phyloP scores from a whole-genome alignment of 2,797 vertebrate genomes.

The Arremon aurantiirostris region DNA sequence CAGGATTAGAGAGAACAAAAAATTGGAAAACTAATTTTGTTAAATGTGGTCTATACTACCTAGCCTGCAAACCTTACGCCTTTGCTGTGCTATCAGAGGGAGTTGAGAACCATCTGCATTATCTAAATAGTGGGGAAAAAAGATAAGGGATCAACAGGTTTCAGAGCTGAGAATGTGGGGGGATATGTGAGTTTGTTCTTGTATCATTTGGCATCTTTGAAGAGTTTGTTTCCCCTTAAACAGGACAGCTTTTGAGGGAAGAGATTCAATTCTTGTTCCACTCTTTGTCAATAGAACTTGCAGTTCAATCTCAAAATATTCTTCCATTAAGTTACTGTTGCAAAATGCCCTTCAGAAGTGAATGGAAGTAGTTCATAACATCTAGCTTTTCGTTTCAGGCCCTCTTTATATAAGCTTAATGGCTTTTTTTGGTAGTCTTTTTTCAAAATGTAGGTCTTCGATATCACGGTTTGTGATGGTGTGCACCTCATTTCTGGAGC shows the following conservation, averaged over 20 bases:
- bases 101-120: background rate
- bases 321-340: background rate
- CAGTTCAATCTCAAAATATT: background rate
- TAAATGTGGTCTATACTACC: background rate
- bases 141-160: background rate
- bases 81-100: background rate
- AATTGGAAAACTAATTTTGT: background rate
- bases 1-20: background rate
- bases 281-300: background rate
- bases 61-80: accelerated
- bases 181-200: background rate
- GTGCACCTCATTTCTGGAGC: background rate
- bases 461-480: background rate
- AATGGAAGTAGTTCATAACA: background rate
- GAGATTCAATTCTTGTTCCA: background rate
- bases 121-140: background rate
- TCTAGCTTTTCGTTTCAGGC: background rate
- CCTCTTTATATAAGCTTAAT: background rate
- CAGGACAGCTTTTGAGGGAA: background rate
- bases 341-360: background rate
- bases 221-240: background rate
- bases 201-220: background rate
- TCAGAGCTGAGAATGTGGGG: background rate
- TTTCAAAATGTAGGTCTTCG: background rate
- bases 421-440: background rate